These are phyloP conservation scores for Tryphoninae sp. DNA, from an alignment of 2,888 invertebrate species.

Conservation along the genomic window DNA sequence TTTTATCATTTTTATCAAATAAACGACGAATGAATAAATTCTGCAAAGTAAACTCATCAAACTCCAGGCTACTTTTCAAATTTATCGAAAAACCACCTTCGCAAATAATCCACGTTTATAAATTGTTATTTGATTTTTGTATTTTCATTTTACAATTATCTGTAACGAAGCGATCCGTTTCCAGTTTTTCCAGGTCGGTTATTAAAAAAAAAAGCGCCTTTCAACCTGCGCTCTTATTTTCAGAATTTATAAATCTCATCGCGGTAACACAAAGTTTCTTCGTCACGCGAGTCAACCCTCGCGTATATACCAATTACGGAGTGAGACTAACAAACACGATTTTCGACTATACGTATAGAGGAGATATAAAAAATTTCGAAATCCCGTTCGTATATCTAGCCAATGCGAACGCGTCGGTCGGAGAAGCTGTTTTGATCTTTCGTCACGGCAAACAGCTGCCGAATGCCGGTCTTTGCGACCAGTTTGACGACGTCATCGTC, in stretches of 20 bases:
- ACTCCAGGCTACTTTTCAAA: too few species aligned
- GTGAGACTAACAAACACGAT: slow-evolving; percentile 22
- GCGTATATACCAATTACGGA: neutral
- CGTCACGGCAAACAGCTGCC: slow-evolving; percentile 36
- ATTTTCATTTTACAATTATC: too few species aligned
- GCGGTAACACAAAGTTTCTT: neutral
- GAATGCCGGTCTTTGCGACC: slow-evolving; percentile 8
- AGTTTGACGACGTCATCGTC: slow-evolving; percentile 29
- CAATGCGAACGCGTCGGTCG: neutral
- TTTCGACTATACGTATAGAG: slow-evolving; percentile 6
- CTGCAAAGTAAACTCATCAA: too few species aligned
- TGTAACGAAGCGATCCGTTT: too few species aligned
- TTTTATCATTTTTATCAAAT: too few species aligned
- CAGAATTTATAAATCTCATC: neutral
- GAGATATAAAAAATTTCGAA: neutral
- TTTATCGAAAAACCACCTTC: too few species aligned
- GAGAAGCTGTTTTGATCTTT: slow-evolving; percentile 9
- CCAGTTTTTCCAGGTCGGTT: too few species aligned
- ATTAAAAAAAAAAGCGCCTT: neutral
- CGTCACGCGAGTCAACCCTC: neutral
- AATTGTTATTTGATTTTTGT: too few species aligned
- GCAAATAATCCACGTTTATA: too few species aligned
- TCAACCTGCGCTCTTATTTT: neutral
- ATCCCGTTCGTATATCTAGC: neutral
- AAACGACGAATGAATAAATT: too few species aligned